Evolutionary conservation across 2,113 vertebrate species (phyloP).

Genomic region (Cyphomyrus discorhynchus): DNA sequence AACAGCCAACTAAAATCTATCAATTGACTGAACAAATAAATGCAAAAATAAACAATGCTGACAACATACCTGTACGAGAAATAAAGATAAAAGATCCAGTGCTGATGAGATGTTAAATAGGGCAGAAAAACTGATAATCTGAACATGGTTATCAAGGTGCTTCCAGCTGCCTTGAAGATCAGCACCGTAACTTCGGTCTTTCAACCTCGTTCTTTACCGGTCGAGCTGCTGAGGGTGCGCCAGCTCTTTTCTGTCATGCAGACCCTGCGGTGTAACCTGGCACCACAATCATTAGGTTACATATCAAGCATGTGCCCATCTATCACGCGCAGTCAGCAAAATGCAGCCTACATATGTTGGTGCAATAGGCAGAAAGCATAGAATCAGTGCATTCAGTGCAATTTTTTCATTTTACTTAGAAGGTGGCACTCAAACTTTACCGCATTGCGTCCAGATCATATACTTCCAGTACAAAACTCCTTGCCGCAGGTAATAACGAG

Average conservation of each 20-base stretch:
- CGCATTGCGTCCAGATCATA: background rate
- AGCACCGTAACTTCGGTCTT: background rate
- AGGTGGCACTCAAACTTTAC: background rate
- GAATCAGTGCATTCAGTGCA: background rate
- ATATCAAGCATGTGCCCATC: background rate
- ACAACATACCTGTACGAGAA: background rate
- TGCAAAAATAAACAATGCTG: background rate
- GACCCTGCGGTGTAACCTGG: background rate
- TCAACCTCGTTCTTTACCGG: background rate
- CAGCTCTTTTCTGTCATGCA: background rate
- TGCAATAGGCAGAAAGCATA: background rate
- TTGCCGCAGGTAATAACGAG: background rate
- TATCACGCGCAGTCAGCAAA: background rate
- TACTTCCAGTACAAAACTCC: background rate
- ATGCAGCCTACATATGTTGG: background rate
- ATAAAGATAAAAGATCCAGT: background rate
- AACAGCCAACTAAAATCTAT: background rate
- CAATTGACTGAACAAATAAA: background rate
- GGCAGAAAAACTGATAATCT: background rate
- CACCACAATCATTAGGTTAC: background rate
- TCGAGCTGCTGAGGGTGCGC: background rate
- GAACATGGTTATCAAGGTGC: background rate
- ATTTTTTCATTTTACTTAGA: background rate
- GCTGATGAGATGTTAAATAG: background rate
- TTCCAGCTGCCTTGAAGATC: background rate